Evolutionary conservation across 2,888 invertebrate genomes (phyloP), one percentile per base, ranked within the genome.

Genomic region (Anaspis maculata): DNA sequence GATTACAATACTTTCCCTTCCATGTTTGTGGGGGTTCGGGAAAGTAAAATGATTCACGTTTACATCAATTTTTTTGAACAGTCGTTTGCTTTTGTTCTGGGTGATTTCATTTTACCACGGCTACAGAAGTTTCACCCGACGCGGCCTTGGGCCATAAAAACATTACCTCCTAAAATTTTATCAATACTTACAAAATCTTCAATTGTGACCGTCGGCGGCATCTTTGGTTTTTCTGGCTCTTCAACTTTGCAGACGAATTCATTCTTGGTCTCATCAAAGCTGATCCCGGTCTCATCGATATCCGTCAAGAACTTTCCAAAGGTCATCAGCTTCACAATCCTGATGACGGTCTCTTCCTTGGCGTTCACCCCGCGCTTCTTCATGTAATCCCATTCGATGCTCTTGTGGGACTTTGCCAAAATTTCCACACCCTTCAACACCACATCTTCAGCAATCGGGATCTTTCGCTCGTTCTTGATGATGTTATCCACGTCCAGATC

Each of bases 391-490:
- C 87, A 87, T 54, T 85, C 77, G 3, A 85, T 66, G 12, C 74
- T 71, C 45, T 76, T 72, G 52, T 85, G 83, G 24, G 77, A 74
- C 45, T 71, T 72, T 48, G 77, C 74, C 33, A 86, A 73, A 24
- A 83, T 70, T 46, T 76, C 74, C 21, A 83, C 73, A 9, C 80
- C 82, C 54, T 80, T 78, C 34, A 87, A 68, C 48, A 79, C 73
- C 1, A 82, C 70, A 57, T 88, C 88, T 66, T 88, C 88, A 0
- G 79, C 76, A 13, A 88, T 55, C 2, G 86, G 83, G 29, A 83
- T 74, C 27, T 69, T 72, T 40, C 71, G 72, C 42, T 76, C 73
- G 43, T 74, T 75, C 35, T 61, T 52, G 3, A 69, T 61, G 6
- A 68, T 59, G 47, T 68, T 62, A 13, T 50, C 43, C 3, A 65